Base-by-base conservation (phyloP, 1,140 invertebrate species). In the Rhagoletis pomonella region DNA sequence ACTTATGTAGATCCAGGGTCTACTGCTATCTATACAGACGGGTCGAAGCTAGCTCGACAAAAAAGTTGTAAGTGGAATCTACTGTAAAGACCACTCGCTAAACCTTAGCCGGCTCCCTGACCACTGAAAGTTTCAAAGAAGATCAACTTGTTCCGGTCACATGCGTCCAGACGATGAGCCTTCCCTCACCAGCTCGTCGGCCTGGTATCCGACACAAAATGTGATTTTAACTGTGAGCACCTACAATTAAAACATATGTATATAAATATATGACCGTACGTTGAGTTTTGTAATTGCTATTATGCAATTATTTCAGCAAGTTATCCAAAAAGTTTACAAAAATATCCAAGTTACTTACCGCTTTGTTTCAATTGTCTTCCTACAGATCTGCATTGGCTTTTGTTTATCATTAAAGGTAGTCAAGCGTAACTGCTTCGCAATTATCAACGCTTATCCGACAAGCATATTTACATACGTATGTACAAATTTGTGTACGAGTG, bases 301-400 rank as follows among this genome's bases (percentile, higher is more conserved):
- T 73, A 44, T n/a, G 67, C 44, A 73, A 73, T n/a, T 17, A 14
- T 55, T 47, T 73, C 14, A 17, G 39, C 14, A 44, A 29, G 39
- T 73, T 55, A 55, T n/a, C 29, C 29, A 29, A 29, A 29, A 29
- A 29, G 29, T 14, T 42, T 7, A 17, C 60, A 47, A 12, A 10
- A 14, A 17, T 14, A 73, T 44, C 14, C 12, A 55, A 55, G 50
- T 69, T 12, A 29, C 65, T 14, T 10, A 12, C 39, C 39, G 17
- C 19, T 64, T 19, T 64, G 39, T 47, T 47, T 73, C 67, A 73
- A 73, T 73, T 73, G 17, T 47, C 67, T 47, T 73, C 67, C 42
- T 44, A 73, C 67, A 73, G 39, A 73, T 44, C 14, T 73, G 44
- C 42, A 44, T 42, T 39, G 29, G 29, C 29, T 29, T 42, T 12